Conservation (phyloP, 1,140 invertebrate species). For the Liolophura sinensis region DNA sequence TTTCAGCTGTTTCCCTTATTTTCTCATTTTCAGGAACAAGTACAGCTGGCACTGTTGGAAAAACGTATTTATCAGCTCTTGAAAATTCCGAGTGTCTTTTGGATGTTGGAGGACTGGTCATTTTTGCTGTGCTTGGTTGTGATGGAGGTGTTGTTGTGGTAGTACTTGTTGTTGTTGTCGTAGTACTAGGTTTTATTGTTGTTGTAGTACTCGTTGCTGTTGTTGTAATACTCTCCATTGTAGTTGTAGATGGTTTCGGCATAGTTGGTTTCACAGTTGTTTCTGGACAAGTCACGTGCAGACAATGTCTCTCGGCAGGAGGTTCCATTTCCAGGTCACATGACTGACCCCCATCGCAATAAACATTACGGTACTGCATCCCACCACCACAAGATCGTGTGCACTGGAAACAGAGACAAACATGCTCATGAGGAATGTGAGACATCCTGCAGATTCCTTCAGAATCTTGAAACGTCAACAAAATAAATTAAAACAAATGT, state of each 20-base stretch:
- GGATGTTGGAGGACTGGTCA: too few species aligned
- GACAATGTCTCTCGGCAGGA: conserved; percentile 26
- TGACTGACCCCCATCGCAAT: conserved; percentile 23
- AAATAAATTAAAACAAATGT: not conserved
- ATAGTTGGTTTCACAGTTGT: not conserved
- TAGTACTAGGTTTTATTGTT: too few species aligned
- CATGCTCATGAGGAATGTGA: conserved; percentile 2
- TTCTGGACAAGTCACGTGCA: conserved; percentile 12
- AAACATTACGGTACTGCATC: conserved; percentile 43
- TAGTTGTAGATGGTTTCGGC: too few species aligned
- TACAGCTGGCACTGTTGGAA: too few species aligned
- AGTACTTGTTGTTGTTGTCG: too few species aligned
- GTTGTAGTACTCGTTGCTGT: too few species aligned
- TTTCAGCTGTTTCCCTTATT: too few species aligned
- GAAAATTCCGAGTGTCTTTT: too few species aligned
- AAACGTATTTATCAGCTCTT: too few species aligned
- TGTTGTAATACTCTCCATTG: too few species aligned
- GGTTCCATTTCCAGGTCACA: conserved; percentile 37
- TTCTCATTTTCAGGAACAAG: too few species aligned
- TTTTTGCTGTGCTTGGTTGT: not conserved
- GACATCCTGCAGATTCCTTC: not conserved
- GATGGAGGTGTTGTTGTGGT: not conserved
- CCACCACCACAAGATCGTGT: conserved; percentile 45
- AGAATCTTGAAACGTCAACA: conserved; percentile 4
- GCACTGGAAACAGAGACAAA: conserved; percentile 46